phyloP scores from a whole-genome alignment of 2,888 invertebrate species.

The Silvanus unidentatus region DNA sequence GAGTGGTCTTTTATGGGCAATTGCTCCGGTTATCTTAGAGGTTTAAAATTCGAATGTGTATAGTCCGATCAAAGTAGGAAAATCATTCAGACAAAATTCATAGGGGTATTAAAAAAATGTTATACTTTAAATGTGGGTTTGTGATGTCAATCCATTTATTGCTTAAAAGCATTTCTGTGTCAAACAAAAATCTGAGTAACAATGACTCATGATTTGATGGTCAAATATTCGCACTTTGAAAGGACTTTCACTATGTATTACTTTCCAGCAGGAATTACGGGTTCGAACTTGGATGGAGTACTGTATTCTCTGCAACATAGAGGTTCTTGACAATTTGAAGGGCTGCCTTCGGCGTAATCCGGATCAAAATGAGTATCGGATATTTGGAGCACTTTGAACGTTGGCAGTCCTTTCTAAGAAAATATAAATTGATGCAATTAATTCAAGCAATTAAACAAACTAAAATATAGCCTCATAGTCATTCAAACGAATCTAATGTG shows the following conservation, averaged over 20 bases:
- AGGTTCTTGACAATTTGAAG: constrained; percentile 90
- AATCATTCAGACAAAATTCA: too few species aligned
- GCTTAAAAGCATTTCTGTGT: too few species aligned
- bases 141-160: too few species aligned
- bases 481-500: too few species aligned
- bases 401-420: constrained; percentile 58
- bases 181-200: too few species aligned
- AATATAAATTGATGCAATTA: constrained; percentile 11
- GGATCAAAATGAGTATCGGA: constrained; percentile 95
- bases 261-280: constrained; percentile 66
- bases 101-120: too few species aligned
- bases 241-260: constrained; percentile 17
- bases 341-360: constrained; percentile 79
- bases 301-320: constrained; percentile 83
- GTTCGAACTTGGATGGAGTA: constrained; percentile 64
- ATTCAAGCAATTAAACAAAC: not conserved
- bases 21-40: too few species aligned
- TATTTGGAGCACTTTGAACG: constrained; percentile 89
- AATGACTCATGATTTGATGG: too few species aligned
- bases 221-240: constrained; percentile 9
- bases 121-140: too few species aligned
- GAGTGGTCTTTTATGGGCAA: too few species aligned
- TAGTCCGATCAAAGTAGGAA: too few species aligned
- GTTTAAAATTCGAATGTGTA: too few species aligned
- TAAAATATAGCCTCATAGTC: not conserved